A percentile compares a stretch with the other conserved stretches of the same genome.
These are phyloP conservation scores for Trogon surrucura DNA, from an alignment of 2,113 vertebrate species.

Conservation along the genomic window DNA sequence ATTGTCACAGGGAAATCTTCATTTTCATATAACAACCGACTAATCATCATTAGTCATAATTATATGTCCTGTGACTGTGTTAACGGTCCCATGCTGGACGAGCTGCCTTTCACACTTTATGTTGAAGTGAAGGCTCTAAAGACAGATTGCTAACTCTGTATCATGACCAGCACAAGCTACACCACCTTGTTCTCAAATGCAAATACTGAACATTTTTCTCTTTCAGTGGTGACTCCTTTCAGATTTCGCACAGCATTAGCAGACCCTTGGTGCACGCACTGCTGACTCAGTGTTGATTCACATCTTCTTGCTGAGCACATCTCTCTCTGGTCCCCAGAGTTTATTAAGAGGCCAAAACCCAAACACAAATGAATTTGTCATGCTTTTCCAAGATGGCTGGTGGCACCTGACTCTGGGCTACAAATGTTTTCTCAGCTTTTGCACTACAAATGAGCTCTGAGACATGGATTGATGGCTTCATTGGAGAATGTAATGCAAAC, in stretches of 20 bases:
- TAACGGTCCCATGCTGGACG: background rate
- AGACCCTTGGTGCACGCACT: background rate
- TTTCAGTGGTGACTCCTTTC: background rate
- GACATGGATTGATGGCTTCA: constrained; percentile 63
- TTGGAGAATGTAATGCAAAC: constrained; percentile 62
- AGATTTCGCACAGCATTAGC: constrained; percentile 27
- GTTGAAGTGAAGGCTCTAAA: background rate
- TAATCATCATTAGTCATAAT: constrained; percentile 43
- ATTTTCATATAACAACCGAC: constrained; percentile 36
- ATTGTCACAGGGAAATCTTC: constrained; percentile 53
- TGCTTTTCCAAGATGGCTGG: constrained; percentile 44
- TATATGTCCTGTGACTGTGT: constrained; percentile 1
- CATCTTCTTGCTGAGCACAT: constrained; percentile 49
- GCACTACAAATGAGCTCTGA: constrained; percentile 59
- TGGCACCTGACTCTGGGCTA: constrained; percentile 52
- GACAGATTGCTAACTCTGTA: background rate
- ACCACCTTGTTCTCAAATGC: background rate
- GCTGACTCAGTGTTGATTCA: constrained; percentile 63
- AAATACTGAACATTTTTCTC: background rate
- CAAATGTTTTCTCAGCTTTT: constrained; percentile 68
- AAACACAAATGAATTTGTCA: constrained; percentile 57
- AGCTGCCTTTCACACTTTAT: background rate
- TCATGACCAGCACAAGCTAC: background rate
- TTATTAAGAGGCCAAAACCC: constrained; percentile 44
- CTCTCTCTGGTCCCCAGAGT: background rate